Evolutionary conservation across 1,140 invertebrate species (phyloP).

Genomic region (Linepithema humile): DNA sequence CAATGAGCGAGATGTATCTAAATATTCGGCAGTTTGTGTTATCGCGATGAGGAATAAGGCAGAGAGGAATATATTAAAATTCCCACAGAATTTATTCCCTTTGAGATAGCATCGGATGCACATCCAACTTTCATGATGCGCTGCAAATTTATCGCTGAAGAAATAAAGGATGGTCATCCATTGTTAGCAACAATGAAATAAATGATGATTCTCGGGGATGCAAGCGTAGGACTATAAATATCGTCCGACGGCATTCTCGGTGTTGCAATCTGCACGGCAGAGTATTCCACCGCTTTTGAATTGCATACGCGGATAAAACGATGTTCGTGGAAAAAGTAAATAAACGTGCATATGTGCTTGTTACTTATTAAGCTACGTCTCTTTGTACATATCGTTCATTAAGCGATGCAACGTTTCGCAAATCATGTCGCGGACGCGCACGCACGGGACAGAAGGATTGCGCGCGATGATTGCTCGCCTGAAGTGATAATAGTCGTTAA

Average conservation of each 20-base stretch:
- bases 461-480: not conserved
- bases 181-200: conserved; percentile 43
- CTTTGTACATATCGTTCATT: conserved; percentile 13
- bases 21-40: not conserved
- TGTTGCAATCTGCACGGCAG: conserved; percentile 1
- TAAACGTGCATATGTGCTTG: not conserved
- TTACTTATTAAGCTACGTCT: conserved; percentile 44
- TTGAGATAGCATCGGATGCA: conserved; percentile 15
- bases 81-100: not conserved
- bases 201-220: conserved; percentile 22
- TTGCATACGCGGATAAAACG: conserved; percentile 25
- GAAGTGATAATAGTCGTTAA: conserved; percentile 59
- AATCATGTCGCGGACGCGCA: not conserved
- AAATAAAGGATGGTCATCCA: conserved; percentile 19
- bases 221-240: conserved; percentile 5
- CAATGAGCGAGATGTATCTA: not conserved
- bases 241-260: not conserved
- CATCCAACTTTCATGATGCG: not conserved
- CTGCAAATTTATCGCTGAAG: not conserved
- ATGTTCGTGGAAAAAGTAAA: not conserved
- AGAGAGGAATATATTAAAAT: not conserved
- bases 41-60: not conserved
- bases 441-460: not conserved
- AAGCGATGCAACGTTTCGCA: not conserved
- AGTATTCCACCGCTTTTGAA: conserved; percentile 21